Base-by-base conservation (phyloP, 2,113 vertebrate species). In the Python bivittatus region DNA sequence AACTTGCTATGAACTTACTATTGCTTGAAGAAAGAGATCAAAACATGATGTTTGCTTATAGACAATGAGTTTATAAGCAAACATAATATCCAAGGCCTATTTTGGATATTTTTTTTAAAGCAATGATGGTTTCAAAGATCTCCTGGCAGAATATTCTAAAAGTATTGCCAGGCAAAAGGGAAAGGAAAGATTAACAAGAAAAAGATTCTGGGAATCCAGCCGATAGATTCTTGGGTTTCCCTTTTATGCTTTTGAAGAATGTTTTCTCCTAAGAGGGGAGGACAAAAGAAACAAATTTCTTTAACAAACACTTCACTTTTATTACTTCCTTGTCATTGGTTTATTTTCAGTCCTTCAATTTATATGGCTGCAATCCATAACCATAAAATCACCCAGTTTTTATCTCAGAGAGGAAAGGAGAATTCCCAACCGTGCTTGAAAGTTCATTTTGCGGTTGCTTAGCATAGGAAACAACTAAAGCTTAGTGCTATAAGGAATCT, bases 81-180 rank as follows among this genome's bases (percentile, higher is more conserved):
- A 79, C 33, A 2, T 79, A 79, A 79, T 79, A 42, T 9, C 72
- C 33, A 79, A 89, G 95, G 89, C 93, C 93, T 96, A 89, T 89
- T 53, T 85, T 95, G 89, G 42, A 94, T 96, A 95, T 95, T 93
- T 95, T 92, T 88, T 72, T 48, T 93, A 95, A 93, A 97, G 91
- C 90, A 93, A 94, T 92, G 88, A 93, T 53, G n/a, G 48, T n/a
- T 92, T 94, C 94, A 94, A 89, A 94, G 92, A 92, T 94, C 87
- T 2, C 58, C 84, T 94, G 95, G 94, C 93, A 95, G 79, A 89
- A 20, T 6, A 44, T 90, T 93, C 42, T 27, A 91, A 95, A 95
- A 92, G 79, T 68, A 23, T 64, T 96, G 93, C 92, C 95, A 95
- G n/a, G 60, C 85, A 0, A 83, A 1, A 79, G 15, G 79, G 89